phyloP scores from a whole-genome alignment of 2,888 invertebrate species.

The Sphinx pinastri region DNA sequence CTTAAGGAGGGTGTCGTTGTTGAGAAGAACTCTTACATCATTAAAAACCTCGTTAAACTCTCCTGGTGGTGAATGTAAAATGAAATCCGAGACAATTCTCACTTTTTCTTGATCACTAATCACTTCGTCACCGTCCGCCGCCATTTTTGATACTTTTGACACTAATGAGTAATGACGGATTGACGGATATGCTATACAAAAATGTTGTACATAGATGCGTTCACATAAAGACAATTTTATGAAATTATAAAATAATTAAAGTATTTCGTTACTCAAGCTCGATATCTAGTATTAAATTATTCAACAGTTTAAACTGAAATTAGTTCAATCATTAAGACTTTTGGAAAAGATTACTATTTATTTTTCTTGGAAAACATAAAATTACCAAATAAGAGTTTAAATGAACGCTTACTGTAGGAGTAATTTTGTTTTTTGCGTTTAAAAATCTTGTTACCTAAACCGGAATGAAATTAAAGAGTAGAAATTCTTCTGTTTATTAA shows the following conservation, averaged over 20 bases:
- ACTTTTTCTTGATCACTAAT: conserved; percentile 96
- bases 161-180: conserved; percentile 55
- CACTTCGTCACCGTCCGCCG: conserved; percentile 92
- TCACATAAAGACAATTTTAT: conserved; percentile 32
- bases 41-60: conserved; percentile 99
- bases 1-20: conserved; percentile 97
- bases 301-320: too few relatives aligned
- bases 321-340: too few relatives aligned
- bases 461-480: too few relatives aligned
- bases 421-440: neutral
- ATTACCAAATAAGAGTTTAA: too few relatives aligned
- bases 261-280: too few relatives aligned
- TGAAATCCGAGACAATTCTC: conserved; percentile 98
- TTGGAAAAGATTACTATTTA: too few relatives aligned
- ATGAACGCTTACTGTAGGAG: too few relatives aligned
- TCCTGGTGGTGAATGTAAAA: conserved; percentile 99
- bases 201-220: conserved; percentile 40
- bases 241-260: neutral
- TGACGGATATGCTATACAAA: conserved; percentile 31
- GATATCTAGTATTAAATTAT: too few relatives aligned
- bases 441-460: neutral
- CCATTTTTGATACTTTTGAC: conserved; percentile 88
- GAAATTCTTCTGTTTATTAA: too few relatives aligned
- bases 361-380: too few relatives aligned
- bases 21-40: conserved; percentile 95